These are phyloP conservation scores for Poeciliopsis turneri DNA, from an alignment of 2,797 vertebrate genomes.

Conservation along the genomic window DNA sequence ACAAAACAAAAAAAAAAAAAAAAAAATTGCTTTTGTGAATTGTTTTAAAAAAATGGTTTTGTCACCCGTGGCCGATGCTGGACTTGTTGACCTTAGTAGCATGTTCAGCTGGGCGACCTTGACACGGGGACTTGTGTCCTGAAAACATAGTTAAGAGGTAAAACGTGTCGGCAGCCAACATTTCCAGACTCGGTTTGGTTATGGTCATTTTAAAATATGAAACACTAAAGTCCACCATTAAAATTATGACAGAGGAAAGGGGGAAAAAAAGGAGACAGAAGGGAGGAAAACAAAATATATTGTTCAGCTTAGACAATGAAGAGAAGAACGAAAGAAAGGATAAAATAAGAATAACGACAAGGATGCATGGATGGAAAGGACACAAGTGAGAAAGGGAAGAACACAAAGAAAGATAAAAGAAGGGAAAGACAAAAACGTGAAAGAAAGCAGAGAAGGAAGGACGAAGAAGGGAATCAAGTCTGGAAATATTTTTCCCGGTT, in stretches of 20 bases:
- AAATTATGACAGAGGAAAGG: not conserved
- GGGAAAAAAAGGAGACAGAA: not conserved
- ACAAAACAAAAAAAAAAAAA: too few species aligned
- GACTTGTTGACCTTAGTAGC: constrained; percentile 46
- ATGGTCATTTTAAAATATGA: not conserved
- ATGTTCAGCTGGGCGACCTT: constrained; percentile 56
- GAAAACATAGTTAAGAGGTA: not conserved
- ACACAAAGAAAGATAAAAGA: not conserved
- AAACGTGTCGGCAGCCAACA: not conserved
- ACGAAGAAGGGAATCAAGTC: not conserved
- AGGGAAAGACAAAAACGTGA: not conserved
- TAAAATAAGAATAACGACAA: not conserved
- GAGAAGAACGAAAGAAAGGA: not conserved
- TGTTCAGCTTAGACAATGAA: not conserved
- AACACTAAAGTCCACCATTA: not conserved
- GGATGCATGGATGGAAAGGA: not conserved
- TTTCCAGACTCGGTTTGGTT: not conserved
- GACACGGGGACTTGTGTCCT: constrained; percentile 67
- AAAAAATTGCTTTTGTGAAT: too few species aligned
- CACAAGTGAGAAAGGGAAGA: not conserved
- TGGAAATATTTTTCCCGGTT: not conserved
- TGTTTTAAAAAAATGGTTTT: not conserved
- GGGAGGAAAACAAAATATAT: not conserved
- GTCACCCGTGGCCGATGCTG: constrained; percentile 62
- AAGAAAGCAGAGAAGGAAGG: not conserved